Conservation (phyloP, 2,888 invertebrate genomes). For the Lampropteryx suffumata region DNA sequence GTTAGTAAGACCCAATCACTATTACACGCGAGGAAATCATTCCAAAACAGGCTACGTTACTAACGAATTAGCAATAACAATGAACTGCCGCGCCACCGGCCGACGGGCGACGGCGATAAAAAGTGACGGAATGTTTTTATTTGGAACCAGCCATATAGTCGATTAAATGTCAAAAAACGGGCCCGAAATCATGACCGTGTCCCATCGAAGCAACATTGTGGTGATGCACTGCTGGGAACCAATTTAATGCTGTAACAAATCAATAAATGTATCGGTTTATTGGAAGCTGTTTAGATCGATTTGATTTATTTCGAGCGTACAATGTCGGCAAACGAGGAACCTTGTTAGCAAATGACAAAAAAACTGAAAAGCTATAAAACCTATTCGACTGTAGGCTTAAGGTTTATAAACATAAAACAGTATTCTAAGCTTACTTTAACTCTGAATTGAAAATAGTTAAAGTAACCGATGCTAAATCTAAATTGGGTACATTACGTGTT, state of each 20-base stretch:
- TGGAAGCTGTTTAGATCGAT: slow-evolving; percentile 80
- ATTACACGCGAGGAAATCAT: too few relatives aligned
- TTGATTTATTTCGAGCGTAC: slow-evolving; percentile 76
- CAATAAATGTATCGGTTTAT: slow-evolving; percentile 83
- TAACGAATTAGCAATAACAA: slow-evolving; percentile 47
- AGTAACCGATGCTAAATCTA: too few relatives aligned
- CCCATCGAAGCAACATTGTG: slow-evolving; percentile 54
- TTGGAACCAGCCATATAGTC: slow-evolving; percentile 37
- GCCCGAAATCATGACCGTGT: slow-evolving; percentile 59
- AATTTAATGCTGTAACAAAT: slow-evolving; percentile 82
- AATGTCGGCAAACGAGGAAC: slow-evolving; percentile 67
- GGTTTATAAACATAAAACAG: neutral
- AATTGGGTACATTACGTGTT: too few relatives aligned
- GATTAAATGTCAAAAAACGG: slow-evolving; percentile 46
- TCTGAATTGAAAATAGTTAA: too few relatives aligned
- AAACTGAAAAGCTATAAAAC: slow-evolving; percentile 31
- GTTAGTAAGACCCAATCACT: too few relatives aligned
- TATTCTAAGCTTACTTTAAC: too few relatives aligned
- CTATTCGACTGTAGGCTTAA: neutral
- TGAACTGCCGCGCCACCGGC: slow-evolving; percentile 38
- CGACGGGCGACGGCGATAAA: slow-evolving; percentile 45
- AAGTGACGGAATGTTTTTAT: slow-evolving; percentile 48
- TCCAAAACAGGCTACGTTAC: neutral
- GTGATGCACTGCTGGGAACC: slow-evolving; percentile 77
- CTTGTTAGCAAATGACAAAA: slow-evolving; percentile 81